Base-by-base conservation (phyloP, 2,113 vertebrate species). In the Phylloscopus trochilus region DNA sequence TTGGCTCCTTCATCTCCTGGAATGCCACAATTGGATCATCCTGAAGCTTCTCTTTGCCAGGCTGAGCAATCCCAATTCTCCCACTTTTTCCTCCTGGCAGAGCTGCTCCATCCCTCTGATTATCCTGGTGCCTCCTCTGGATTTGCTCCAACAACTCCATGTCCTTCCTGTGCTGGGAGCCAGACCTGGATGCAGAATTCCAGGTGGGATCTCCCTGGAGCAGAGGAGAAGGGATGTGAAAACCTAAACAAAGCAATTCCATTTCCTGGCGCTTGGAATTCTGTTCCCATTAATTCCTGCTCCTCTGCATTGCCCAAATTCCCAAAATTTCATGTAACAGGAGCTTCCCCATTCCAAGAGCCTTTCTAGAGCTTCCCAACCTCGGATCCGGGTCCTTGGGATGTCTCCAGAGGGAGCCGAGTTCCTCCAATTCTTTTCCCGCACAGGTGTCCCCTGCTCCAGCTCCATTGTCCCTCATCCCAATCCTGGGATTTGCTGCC, bases 361-460 rank as follows among this genome's bases (percentile, higher is more conserved):
- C 21, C 59, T 44, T 47, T 27, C 20, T 49, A 1, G 21, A 72
- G 27, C 70, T 86, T 52, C 55, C 63, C 37, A 37, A 4, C 6
- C 9, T 13, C 1, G 0, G 3, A 3, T 3, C 15, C 0, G 2
- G 6, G 51, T 58, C 80, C 83, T 92, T 66, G 73, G 51, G 52
- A 27, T 4, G 3, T 75, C 75, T 46, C 93, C 83, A 46, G 90
- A 66, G 93, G 74, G 46, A 86, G 31, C 47, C 5, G 16, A 86
- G 94, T 97, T 96, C 96, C 95, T 97, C 76, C 92, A 59, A 95
- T 96, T 96, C 93, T 95, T 94, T 83, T 74, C 41, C 2, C 0
- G 2, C 30, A 3, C 95, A 95, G 85, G 85, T 97, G 95, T 77
- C 37, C 18, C 20, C 10, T 3, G 7, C 62, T 59, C 58, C 2